Base-by-base conservation (phyloP, 2,113 vertebrate genomes). In the Toxotes chatareus region DNA sequence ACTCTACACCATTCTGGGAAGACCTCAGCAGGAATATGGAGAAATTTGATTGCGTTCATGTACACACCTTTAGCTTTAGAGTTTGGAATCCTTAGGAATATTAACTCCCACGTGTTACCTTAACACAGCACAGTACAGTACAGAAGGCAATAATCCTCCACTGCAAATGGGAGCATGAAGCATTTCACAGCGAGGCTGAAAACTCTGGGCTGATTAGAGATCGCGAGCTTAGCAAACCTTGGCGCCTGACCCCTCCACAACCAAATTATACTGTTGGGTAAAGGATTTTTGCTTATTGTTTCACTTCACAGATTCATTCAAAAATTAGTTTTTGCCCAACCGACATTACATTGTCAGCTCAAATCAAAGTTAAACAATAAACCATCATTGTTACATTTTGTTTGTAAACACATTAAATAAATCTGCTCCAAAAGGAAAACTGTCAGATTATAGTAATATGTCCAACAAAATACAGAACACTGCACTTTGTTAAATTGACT, bases 21-120 rank as follows among this genome's bases (percentile, higher is more conserved):
- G 53, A 60, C 57, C 60, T 72, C 42, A 61, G 32, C 16, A 59
- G 63, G 49, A 73, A 59, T 76, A 40, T 66, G 60, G 34, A 56
- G n/a, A 44, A 60, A 27, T 34, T 19, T 66, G 31, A 47, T 56
- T 6, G 31, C 17, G 49, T 31, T 76, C 67, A 63, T 40, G 46
- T n/a, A 34, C 36, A 66, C 7, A 67, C 17, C 32, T 49, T 71
- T 53, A 57, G 34, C 21, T 60, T 27, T 19, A 27, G 57, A 9
- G 23, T 63, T 71, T 8, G 59, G n/a, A 69, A 34, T 67, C 11
- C 4, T 53, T 31, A 7, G 11, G 59, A 27, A 61, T 19, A 40
- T 46, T 27, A 7, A 68, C 46, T 53, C 3, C 4, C 32, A 71
- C 16, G 64, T 4, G 21, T 3, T 14, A 31, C 64, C 23, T 38